Evolutionary conservation across 2,113 vertebrate genomes (phyloP).

Genomic region (Cercocebus atys): DNA sequence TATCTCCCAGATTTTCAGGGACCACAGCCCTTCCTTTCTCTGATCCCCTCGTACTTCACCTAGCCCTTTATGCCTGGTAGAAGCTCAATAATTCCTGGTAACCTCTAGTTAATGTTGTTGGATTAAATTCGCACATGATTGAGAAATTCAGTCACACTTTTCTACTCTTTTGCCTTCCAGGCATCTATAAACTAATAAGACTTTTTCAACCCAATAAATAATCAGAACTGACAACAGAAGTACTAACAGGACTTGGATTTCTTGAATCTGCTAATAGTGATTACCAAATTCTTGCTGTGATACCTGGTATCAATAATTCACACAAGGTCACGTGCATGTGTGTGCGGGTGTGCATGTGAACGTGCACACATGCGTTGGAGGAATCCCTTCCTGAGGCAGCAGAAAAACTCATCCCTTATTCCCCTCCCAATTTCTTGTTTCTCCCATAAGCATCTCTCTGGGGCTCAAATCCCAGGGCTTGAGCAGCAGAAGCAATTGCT

Average conservation of each 20-base stretch:
- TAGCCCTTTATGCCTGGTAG: neutral
- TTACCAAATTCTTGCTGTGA: neutral
- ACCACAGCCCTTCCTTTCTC: neutral
- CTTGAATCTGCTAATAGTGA: neutral
- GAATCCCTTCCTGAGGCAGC: neutral
- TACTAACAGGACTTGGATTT: neutral
- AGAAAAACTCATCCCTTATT: neutral
- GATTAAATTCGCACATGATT: neutral
- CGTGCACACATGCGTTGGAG: neutral
- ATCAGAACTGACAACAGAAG: neutral
- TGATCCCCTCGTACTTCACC: neutral
- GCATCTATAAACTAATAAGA: neutral
- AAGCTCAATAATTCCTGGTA: neutral
- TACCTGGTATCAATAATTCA: neutral
- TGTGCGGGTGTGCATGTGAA: neutral
- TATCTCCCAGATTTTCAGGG: neutral
- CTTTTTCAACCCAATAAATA: neutral
- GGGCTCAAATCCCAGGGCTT: neutral
- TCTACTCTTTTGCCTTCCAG: neutral
- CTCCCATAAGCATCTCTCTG: neutral
- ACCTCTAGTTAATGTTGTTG: neutral
- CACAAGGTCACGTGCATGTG: fast-evolving
- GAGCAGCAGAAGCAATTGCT: neutral
- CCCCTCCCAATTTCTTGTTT: neutral
- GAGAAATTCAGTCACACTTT: neutral